A percentile compares a stretch with the other conserved stretches of the same genome.
These are phyloP conservation scores for Neodon shergylaensis DNA, from an alignment of 2,113 vertebrate genomes.

Conservation along the genomic window DNA sequence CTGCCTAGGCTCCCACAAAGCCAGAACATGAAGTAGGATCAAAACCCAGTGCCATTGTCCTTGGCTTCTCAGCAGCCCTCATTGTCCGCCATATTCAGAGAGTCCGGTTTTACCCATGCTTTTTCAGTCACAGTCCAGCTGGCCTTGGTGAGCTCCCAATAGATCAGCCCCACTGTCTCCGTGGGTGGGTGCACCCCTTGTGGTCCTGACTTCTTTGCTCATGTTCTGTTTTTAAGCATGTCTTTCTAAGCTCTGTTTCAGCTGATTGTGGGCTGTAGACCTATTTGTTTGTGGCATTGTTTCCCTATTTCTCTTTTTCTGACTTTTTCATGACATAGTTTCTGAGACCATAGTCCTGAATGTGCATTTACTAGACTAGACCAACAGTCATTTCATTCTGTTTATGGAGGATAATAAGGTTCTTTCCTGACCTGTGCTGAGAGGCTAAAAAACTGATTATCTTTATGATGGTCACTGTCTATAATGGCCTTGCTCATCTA, in stretches of 20 bases:
- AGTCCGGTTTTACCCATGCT: no score
- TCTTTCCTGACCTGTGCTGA: slow-evolving; percentile 50
- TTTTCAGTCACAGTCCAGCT: no score
- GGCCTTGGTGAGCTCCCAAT: no score
- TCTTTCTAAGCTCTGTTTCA: background rate
- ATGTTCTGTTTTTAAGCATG: no score
- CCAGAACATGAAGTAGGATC: no score
- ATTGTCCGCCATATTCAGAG: no score
- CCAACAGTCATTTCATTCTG: slow-evolving; percentile 9
- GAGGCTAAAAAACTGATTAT: slow-evolving; percentile 45
- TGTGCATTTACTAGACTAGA: background rate
- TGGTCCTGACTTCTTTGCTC: no score
- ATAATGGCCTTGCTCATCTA: slow-evolving; percentile 61
- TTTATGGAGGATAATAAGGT: slow-evolving; percentile 47
- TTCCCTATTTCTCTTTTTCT: background rate
- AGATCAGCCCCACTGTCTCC: no score
- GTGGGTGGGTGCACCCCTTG: no score
- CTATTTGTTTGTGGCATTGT: background rate
- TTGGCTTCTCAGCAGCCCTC: no score
- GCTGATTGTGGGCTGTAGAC: background rate
- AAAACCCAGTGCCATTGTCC: no score
- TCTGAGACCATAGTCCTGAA: slow-evolving; percentile 12
- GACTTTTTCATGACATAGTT: background rate
- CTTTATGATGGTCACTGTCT: slow-evolving; percentile 61
- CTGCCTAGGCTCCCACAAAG: no score